Evolutionary conservation across 2,113 vertebrate species (phyloP), one percentile per base, ranked within the genome.

Genomic region (Pandion haliaetus): DNA sequence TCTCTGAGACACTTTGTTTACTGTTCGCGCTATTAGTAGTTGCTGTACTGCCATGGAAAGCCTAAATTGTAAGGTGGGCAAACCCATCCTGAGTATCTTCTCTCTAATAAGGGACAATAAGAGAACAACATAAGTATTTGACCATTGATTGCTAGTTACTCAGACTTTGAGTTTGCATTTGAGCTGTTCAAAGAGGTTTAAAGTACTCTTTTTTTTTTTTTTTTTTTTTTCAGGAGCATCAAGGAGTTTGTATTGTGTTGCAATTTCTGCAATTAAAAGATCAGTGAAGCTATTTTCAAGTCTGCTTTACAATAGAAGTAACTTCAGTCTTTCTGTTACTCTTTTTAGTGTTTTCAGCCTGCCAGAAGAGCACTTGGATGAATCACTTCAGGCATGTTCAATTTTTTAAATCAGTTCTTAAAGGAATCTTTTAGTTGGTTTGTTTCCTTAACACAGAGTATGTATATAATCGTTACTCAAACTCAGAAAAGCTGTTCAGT

Each of bases 11-110:
- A 13, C 25, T 76, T 88, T 2, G 0, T 66, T 92, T 62, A 40
- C 29, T 0, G 0, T 38, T 63, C 5, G 3, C 31, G 9, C 2
- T 61, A 21, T n/a, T 52, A 57, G 63, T 38, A 17, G 47, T 58
- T 73, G 40, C 36, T 58, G 31, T 44, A 49, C 21, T 71, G 23
- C 47, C 8, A 13, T 0, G 2, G 8, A 12, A 61, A 86, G 15
- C 20, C 24, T 10, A 29, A 62, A 31, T 23, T 54, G 12, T 6
- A 42, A 49, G 4, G 17, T 21, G 17, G 14, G 3, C 12, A 78
- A 36, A 86, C 49, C 20, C 16, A 44, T 42, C 6, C 40, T 59
- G 23, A 49, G 8, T 55, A 67, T 38, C 38, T 86, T 62, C 40
- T 72, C 12, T 31, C 38, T 84, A 54, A 78, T 23, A 49, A 40